These are phyloP conservation scores for Erpobdella octoculata DNA, from an alignment of 2,888 invertebrate genomes.

Conservation along the genomic window DNA sequence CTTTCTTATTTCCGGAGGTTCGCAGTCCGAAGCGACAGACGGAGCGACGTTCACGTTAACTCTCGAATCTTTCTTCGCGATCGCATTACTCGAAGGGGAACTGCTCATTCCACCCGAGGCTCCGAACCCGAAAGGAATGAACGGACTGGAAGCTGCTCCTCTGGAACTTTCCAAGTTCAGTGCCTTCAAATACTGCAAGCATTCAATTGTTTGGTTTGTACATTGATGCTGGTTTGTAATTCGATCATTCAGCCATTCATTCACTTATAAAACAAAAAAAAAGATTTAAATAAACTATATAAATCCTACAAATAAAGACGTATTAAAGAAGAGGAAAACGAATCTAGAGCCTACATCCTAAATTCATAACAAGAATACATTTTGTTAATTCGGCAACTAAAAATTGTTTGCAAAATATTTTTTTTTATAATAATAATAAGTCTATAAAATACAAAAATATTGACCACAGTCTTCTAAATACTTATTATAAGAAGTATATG, in stretches of 20 bases:
- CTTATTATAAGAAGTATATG: too few relatives aligned
- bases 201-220: neutral
- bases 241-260: neutral
- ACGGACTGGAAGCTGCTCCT: conserved; percentile 12
- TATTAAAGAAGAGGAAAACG: too few relatives aligned
- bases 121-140: conserved; percentile 42
- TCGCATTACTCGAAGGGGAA: conserved; percentile 39
- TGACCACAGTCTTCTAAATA: too few relatives aligned
- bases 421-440: too few relatives aligned
- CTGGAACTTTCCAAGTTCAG: conserved; percentile 21
- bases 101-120: neutral
- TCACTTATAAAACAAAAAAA: neutral
- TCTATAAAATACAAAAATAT: too few relatives aligned
- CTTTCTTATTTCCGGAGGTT: conserved; percentile 48
- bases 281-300: neutral
- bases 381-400: too few relatives aligned
- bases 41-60: conserved; percentile 94
- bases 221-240: neutral
- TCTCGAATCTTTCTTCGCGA: conserved; percentile 62
- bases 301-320: neutral
- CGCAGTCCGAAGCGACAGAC: conserved; percentile 57
- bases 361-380: too few relatives aligned
- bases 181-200: conserved; percentile 11
- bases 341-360: too few relatives aligned
- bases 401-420: too few relatives aligned